These are phyloP conservation scores for Diarsia brunnea DNA, from an alignment of 2,888 invertebrate genomes.

Conservation along the genomic window DNA sequence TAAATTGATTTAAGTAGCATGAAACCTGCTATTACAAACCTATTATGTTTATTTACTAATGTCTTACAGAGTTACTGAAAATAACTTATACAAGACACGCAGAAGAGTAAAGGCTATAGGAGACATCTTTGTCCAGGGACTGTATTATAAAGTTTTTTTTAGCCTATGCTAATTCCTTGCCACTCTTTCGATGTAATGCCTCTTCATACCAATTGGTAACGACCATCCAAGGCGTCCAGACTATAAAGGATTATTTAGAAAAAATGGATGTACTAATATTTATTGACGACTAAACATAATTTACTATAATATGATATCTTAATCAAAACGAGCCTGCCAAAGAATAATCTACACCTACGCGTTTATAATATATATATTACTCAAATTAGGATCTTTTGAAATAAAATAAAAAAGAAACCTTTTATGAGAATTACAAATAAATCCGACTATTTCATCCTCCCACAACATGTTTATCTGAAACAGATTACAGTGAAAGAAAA, in stretches of 20 bases:
- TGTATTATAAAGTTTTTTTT: no score
- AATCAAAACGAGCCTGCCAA: neutral
- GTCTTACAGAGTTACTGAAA: neutral
- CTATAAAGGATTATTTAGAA: neutral
- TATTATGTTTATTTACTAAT: neutral
- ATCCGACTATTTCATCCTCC: neutral
- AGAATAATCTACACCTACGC: neutral
- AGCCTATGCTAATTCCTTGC: no score
- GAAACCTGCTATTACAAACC: no score
- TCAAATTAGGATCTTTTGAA: neutral
- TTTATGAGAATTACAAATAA: neutral
- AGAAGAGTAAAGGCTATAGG: no score
- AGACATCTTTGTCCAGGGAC: no score
- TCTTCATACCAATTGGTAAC: neutral
- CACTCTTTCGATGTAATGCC: neutral
- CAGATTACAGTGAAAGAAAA: slow-evolving; percentile 38
- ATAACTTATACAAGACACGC: no score
- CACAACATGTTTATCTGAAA: slow-evolving; percentile 22
- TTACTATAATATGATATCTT: neutral
- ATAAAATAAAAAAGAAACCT: neutral
- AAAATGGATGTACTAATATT: no score
- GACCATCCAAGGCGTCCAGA: no score
- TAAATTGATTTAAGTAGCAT: no score
- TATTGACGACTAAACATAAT: neutral
- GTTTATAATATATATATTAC: neutral